Percentiles rank a stretch among this genome's conserved stretches.
These are phyloP conservation scores for Apogon talboti DNA, from an alignment of 2,797 vertebrate genomes.

Conservation along the genomic window DNA sequence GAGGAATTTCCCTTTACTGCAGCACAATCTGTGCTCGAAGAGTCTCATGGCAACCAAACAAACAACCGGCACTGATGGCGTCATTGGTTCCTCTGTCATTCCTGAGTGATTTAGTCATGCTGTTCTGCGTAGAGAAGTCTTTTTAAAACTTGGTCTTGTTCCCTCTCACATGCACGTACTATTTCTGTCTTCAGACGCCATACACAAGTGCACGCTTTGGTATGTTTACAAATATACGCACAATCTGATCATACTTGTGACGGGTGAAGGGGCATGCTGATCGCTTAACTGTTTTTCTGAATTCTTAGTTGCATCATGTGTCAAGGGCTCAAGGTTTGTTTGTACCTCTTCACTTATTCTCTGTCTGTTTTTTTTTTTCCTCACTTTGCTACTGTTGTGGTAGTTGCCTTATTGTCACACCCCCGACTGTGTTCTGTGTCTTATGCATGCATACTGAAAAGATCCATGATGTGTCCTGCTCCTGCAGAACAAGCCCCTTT, in stretches of 20 bases:
- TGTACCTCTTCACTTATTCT: background rate
- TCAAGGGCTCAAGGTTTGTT: background rate
- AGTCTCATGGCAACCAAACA: constrained; percentile 82
- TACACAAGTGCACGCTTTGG: constrained; percentile 28
- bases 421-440: constrained; percentile 31
- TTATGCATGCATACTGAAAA: constrained; percentile 57
- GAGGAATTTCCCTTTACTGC: constrained; percentile 54
- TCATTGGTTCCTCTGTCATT: constrained; percentile 81
- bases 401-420: constrained; percentile 48
- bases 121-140: constrained; percentile 60
- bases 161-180: constrained; percentile 61
- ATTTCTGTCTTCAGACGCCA: constrained; percentile 64
- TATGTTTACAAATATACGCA: constrained; percentile 47
- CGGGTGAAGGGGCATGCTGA: background rate
- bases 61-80: constrained; percentile 72
- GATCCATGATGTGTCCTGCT: constrained; percentile 46
- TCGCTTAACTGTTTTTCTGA: background rate
- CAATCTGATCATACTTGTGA: constrained; percentile 35
- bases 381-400: constrained; percentile 1
- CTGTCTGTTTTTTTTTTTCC: constrained; percentile 5
- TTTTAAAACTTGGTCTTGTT: constrained; percentile 63
- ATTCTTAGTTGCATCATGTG: background rate
- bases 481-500: constrained; percentile 61
- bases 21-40: constrained; percentile 53
- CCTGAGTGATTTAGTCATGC: constrained; percentile 79